Conservation (phyloP, 2,797 vertebrate species). For the Leptodactylus fallax region DNA sequence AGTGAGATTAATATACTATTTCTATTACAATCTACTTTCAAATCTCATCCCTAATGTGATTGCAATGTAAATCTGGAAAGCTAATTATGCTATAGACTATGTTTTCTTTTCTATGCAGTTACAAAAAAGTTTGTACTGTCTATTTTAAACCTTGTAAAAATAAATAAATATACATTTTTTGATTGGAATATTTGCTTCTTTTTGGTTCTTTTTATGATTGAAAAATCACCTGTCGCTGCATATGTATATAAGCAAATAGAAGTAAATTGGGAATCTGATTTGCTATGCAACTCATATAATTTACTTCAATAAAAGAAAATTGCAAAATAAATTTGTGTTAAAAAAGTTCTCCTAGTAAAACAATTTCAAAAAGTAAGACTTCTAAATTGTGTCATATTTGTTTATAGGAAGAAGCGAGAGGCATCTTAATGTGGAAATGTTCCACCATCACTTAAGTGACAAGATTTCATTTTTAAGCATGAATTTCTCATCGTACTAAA, state of each 20-base stretch:
- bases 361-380: slow-evolving; percentile 69
- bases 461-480: slow-evolving; percentile 68
- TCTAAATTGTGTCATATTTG: slow-evolving; percentile 73
- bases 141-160: background rate
- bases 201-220: slow-evolving; percentile 13
- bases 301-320: slow-evolving; percentile 68
- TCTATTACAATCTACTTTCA: background rate
- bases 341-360: slow-evolving; percentile 66
- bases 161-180: background rate
- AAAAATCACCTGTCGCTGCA: slow-evolving; percentile 39
- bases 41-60: background rate
- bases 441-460: slow-evolving; percentile 71
- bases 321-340: slow-evolving; percentile 74
- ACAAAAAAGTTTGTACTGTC: background rate
- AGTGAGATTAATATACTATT: background rate
- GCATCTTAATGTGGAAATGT: slow-evolving; percentile 71
- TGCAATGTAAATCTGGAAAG: background rate
- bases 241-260: slow-evolving; percentile 46
- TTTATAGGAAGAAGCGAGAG: slow-evolving; percentile 66
- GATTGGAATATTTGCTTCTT: slow-evolving; percentile 24
- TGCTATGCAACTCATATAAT: slow-evolving; percentile 69
- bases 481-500: slow-evolving; percentile 69
- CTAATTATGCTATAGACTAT: background rate
- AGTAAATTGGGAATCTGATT: slow-evolving; percentile 70
- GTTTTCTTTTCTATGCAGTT: background rate